A percentile compares a stretch with the other conserved stretches of the same genome.
phyloP scores from a whole-genome alignment of 2,797 vertebrate species.

The Enoplosus armatus region DNA sequence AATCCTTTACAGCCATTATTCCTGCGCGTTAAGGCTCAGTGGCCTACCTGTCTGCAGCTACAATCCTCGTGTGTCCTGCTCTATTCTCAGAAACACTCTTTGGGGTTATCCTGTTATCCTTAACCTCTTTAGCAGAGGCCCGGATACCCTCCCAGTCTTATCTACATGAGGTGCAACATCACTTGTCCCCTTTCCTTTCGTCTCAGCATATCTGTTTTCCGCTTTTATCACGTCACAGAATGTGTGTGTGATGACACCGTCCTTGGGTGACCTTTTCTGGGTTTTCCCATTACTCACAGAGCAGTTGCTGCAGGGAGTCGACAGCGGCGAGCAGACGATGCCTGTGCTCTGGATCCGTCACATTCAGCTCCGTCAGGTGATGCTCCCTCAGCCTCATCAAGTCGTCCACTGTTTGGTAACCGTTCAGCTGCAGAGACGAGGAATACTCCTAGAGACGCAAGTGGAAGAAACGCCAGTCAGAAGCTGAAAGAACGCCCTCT shows the following conservation, averaged over 20 bases:
- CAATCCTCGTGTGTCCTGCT: conserved; percentile 24
- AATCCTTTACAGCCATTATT: conserved; percentile 43
- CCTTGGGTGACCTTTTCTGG: conserved; percentile 33
- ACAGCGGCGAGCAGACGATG: conserved; percentile 87
- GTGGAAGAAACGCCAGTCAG: not conserved
- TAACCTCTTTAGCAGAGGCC: conserved; percentile 55
- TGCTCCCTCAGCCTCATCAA: conserved; percentile 90
- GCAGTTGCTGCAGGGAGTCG: conserved; percentile 86
- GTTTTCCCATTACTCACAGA: conserved; percentile 85
- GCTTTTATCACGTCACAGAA: conserved; percentile 25
- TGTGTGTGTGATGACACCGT: conserved; percentile 11
- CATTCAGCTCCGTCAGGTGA: conserved; percentile 91
- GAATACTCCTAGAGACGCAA: conserved; percentile 85
- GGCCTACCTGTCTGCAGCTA: conserved; percentile 30
- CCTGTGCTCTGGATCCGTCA: conserved; percentile 90
- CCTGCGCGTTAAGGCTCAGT: conserved; percentile 30
- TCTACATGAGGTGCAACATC: conserved; percentile 36
- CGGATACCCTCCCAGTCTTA: conserved; percentile 25
- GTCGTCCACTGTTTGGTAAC: conserved; percentile 92
- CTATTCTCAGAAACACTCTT: conserved; percentile 47
- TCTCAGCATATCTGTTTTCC: not conserved
- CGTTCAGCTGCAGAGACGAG: conserved; percentile 88
- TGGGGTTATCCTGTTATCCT: conserved; percentile 62
- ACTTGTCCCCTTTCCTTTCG: conserved; percentile 16
- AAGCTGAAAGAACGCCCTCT: not conserved